Conservation (phyloP, 2,888 invertebrate genomes). For the Oxystoma pomonae region DNA sequence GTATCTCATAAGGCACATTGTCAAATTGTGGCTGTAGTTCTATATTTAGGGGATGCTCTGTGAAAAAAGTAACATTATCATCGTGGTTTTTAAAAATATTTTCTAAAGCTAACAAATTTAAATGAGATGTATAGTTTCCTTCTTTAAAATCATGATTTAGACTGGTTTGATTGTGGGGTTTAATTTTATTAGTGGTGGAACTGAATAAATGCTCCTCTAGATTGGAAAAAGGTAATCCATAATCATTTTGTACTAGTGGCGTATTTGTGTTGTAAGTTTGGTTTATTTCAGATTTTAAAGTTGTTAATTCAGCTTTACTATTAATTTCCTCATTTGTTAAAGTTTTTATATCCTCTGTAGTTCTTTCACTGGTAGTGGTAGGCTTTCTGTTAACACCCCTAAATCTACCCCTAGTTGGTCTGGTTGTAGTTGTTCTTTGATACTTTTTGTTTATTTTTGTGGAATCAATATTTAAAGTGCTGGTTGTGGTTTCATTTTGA, state of each 20-base stretch:
- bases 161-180: background rate
- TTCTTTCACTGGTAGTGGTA: background rate
- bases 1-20: background rate
- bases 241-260: background rate
- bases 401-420: background rate
- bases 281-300: no score
- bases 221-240: background rate
- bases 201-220: background rate
- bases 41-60: background rate
- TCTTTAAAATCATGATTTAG: background rate
- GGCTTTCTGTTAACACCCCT: background rate
- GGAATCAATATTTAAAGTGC: background rate
- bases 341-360: conserved; percentile 1
- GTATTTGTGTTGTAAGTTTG: background rate
- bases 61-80: background rate
- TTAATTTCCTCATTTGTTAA: background rate
- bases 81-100: background rate
- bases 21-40: background rate
- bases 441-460: background rate
- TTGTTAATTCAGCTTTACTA: background rate
- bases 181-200: background rate
- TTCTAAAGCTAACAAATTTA: background rate
- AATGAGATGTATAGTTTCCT: background rate
- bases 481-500: background rate
- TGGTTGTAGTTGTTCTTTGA: background rate